A percentile compares a stretch with the other conserved stretches of the same genome.
phyloP scores from a whole-genome alignment of 2,797 vertebrate genomes.

The Labeo calbasu region DNA sequence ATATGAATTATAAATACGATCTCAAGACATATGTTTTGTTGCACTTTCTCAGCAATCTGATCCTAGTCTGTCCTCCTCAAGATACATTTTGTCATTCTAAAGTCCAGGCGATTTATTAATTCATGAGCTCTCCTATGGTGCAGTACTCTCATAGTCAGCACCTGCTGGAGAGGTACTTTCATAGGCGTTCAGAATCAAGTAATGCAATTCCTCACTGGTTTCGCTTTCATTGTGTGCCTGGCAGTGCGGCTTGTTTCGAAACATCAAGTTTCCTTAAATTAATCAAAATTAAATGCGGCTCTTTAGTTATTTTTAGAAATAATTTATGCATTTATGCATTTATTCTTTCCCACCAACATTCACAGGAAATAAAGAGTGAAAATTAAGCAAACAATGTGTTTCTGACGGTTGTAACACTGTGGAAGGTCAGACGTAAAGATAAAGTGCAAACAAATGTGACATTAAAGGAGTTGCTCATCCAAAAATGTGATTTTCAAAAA shows the following conservation, averaged over 20 bases:
- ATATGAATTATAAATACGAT: slow-evolving; percentile 64
- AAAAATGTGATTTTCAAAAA: neutral
- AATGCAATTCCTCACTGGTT: slow-evolving; percentile 36
- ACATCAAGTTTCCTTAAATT: slow-evolving; percentile 12
- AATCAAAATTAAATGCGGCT: slow-evolving; percentile 21
- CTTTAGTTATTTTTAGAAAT: slow-evolving; percentile 28
- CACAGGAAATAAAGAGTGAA: neutral
- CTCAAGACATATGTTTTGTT: slow-evolving; percentile 56
- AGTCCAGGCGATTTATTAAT: slow-evolving; percentile 53
- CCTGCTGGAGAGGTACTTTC: slow-evolving; percentile 38
- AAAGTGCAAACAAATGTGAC: neutral
- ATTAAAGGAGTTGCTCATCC: neutral
- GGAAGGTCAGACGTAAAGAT: neutral
- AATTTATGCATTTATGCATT: slow-evolving; percentile 38
- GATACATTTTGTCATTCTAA: slow-evolving; percentile 57
- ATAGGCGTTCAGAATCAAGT: slow-evolving; percentile 45
- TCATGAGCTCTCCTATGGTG: slow-evolving; percentile 50
- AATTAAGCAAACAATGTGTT: neutral
- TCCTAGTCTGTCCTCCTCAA: slow-evolving; percentile 47
- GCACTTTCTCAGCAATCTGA: slow-evolving; percentile 52
- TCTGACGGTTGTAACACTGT: neutral
- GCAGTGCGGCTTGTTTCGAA: slow-evolving; percentile 1
- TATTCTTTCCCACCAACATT: neutral
- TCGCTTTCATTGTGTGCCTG: slow-evolving; percentile 44
- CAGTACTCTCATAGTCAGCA: slow-evolving; percentile 50